A percentile compares a stretch with the other conserved stretches of the same genome.
phyloP scores from a whole-genome alignment of 2,888 invertebrate genomes.

The Lasioglossum leucozonium region DNA sequence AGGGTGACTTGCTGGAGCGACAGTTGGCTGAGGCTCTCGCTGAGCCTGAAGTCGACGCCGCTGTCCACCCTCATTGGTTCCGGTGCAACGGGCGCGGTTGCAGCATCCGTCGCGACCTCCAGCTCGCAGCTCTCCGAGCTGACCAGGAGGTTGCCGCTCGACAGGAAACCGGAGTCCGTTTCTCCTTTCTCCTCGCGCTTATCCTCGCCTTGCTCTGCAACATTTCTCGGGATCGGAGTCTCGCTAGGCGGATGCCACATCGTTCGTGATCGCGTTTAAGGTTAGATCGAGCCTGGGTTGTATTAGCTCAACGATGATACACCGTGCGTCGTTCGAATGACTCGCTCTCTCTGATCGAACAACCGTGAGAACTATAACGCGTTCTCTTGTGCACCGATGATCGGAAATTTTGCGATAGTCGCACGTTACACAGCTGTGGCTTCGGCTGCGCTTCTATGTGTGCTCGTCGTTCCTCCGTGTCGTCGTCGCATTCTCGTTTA shows the following conservation, averaged over 20 bases:
- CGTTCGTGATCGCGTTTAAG: conserved; percentile 28
- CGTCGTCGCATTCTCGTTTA: conserved; percentile 58
- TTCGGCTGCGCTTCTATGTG: conserved; percentile 22
- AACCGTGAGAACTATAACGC: conserved; percentile 36
- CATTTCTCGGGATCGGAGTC: conserved; percentile 65
- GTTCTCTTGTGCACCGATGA: conserved; percentile 14
- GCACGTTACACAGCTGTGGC: conserved; percentile 37
- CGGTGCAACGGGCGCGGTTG: conserved; percentile 42
- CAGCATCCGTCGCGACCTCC: conserved; percentile 44
- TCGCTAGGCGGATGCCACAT: conserved; percentile 67
- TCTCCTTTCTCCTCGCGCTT: conserved; percentile 64
- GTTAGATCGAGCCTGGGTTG: conserved; percentile 1
- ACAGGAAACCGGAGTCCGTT: conserved; percentile 80
- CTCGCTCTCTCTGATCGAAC: conserved; percentile 12
- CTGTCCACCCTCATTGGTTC: conserved; percentile 88
- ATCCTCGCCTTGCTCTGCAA: conserved; percentile 67
- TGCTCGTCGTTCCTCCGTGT: conserved; percentile 43
- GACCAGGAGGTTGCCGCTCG: conserved; percentile 72
- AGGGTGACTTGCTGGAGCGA: conserved; percentile 84
- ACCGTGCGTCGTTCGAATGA: conserved; percentile 27
- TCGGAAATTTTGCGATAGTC: conserved; percentile 50
- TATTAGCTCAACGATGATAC: too few relatives aligned
- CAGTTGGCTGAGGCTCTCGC: conserved; percentile 88
- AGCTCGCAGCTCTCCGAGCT: conserved; percentile 69
- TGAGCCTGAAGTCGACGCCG: conserved; percentile 87